These are phyloP conservation scores for Trinorchestia longiramus DNA, from an alignment of 1,140 invertebrate genomes.

Conservation along the genomic window DNA sequence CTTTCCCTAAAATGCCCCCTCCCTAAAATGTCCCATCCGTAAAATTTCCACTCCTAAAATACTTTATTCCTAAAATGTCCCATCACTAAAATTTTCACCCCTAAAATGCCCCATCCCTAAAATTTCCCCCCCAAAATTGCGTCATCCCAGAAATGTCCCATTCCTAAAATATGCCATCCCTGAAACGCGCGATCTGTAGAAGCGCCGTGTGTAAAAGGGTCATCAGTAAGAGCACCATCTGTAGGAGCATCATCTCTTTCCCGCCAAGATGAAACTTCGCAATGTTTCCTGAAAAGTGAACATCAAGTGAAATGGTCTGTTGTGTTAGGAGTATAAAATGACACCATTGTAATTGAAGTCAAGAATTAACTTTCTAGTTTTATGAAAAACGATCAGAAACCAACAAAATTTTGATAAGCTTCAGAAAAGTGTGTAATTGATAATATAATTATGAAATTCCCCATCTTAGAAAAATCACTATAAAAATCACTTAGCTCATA, in stretches of 20 bases:
- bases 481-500: not conserved
- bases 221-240: no score
- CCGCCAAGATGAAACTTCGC: not conserved
- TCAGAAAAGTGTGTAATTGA: not conserved
- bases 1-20: slow-evolving; percentile 68
- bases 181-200: no score
- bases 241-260: not conserved
- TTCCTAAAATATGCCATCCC: no score
- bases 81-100: no score
- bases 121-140: no score
- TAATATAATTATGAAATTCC: not conserved
- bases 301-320: not conserved
- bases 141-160: no score
- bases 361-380: not conserved
- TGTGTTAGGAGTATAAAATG: not conserved
- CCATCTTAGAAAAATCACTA: not conserved
- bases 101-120: no score
- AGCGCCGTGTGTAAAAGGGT: no score
- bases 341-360: not conserved
- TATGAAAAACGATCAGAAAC: not conserved
- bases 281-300: not conserved
- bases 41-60: not conserved
- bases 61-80: no score
- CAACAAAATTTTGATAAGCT: not conserved
- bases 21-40: slow-evolving; percentile 61